phyloP scores from a whole-genome alignment of 2,797 vertebrate species.

The Brachymystax lenok region DNA sequence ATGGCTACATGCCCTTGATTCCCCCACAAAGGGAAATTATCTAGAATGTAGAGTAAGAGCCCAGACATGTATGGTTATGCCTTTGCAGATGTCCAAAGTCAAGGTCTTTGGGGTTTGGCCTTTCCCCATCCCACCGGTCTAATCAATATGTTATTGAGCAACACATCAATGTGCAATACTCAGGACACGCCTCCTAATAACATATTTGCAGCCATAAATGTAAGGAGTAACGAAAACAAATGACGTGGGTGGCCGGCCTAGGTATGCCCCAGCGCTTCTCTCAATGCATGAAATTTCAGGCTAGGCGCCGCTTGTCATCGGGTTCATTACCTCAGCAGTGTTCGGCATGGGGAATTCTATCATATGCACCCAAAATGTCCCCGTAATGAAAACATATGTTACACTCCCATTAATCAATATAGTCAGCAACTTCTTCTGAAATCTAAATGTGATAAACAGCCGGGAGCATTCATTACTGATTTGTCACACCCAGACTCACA shows the following conservation, averaged over 20 bases:
- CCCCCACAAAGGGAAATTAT: slow-evolving; percentile 67
- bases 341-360: slow-evolving; percentile 72
- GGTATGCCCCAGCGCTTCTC: slow-evolving; percentile 64
- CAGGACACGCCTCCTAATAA: slow-evolving; percentile 68
- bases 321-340: slow-evolving; percentile 79
- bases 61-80: slow-evolving; percentile 61
- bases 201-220: slow-evolving; percentile 78
- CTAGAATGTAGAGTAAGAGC: slow-evolving; percentile 55
- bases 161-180: neutral
- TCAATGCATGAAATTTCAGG: slow-evolving; percentile 79
- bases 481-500: slow-evolving; percentile 53
- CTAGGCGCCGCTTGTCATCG: slow-evolving; percentile 50
- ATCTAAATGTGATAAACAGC: slow-evolving; percentile 77
- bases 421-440: slow-evolving; percentile 72
- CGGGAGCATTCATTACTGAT: slow-evolving; percentile 75
- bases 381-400: slow-evolving; percentile 80
- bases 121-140: slow-evolving; percentile 40
- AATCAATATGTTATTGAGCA: slow-evolving; percentile 75
- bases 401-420: slow-evolving; percentile 78
- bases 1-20: slow-evolving; percentile 70
- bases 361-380: slow-evolving; percentile 70
- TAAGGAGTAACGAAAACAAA: slow-evolving; percentile 82
- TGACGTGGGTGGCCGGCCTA: slow-evolving; percentile 64
- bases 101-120: slow-evolving; percentile 69
- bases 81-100: slow-evolving; percentile 59